phyloP scores from a whole-genome alignment of 1,140 invertebrate genomes.

The Hyles vespertilio region DNA sequence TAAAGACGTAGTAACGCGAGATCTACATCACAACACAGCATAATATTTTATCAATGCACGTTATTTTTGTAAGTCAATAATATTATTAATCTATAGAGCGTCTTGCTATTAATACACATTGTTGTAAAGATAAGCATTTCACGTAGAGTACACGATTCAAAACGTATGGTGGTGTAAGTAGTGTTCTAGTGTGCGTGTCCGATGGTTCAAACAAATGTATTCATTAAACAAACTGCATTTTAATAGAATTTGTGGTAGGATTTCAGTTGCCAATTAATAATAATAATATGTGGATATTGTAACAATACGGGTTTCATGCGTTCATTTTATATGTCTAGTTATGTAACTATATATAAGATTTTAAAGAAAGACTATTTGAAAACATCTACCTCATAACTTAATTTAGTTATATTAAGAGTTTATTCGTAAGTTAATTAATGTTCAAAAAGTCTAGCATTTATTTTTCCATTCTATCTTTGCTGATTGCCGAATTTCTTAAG shows the following conservation, averaged over 20 bases:
- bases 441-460: slow-evolving; percentile 62
- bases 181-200: no score
- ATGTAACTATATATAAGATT: slow-evolving; percentile 58
- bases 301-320: slow-evolving; percentile 55
- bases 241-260: slow-evolving; percentile 3
- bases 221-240: no score
- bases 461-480: slow-evolving; percentile 43
- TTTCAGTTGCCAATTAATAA: background rate
- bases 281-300: slow-evolving; percentile 5
- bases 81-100: no score
- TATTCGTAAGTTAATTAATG: slow-evolving; percentile 67
- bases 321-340: slow-evolving; percentile 44
- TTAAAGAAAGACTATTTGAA: slow-evolving; percentile 66
- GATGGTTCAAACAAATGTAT: no score
- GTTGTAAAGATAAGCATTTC: no score
- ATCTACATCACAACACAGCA: no score
- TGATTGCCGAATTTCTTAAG: slow-evolving; percentile 59
- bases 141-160: no score
- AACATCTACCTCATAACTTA: slow-evolving; percentile 74
- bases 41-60: no score
- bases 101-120: no score
- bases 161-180: no score
- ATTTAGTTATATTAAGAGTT: slow-evolving; percentile 59
- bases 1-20: no score
- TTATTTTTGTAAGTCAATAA: no score